Base-by-base conservation (phyloP, 2,113 vertebrate species). In the Eupsittula cactorum region DNA sequence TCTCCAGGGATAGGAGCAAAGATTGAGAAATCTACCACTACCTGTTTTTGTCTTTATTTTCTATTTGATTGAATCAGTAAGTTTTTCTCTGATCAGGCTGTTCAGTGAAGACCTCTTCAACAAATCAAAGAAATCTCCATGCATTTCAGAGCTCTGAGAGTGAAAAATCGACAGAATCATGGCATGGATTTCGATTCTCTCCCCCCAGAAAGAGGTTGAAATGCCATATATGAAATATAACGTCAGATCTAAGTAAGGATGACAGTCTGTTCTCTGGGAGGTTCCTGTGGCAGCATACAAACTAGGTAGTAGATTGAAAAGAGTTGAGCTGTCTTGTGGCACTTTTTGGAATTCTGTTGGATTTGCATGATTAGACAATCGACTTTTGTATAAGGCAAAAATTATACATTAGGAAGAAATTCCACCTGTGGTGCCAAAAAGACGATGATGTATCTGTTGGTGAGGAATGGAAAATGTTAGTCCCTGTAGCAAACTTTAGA, bases 361-460 rank as follows among this genome's bases (percentile, higher is more conserved):
- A 74, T 97, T 97, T 97, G 94, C 96, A 84, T 97, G 92, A 93
- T 73, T 96, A 94, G 57, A 67, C 95, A 98, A 96, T 97, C 97
- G 95, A 97, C 89, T 97, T 97, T 90, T 97, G 85, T 93, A 68
- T 73, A 31, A 33, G 77, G 93, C 83, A 77, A 86, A 53, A 96
- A 77, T 65, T 76, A 79, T 86, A 84, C 59, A 57, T 88, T 82
- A 90, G 93, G 92, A 96, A 96, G 82, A 88, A 95, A 82, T 96
- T 89, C 90, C 90, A 95, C 86, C 89, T 24, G 0, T 82, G 82
- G 91, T 97, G 95, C 97, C 97, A 95, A 92, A 84, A 94, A 95
- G 92, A 55, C 76, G 90, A 16, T 27, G 64, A 94, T 94, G 68
- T 88, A 73, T 96, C 82, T 95, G 77, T 87, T 89, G 84, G 82